These are phyloP conservation scores for Cephus pulcher DNA, from an alignment of 2,888 invertebrate genomes.

Conservation along the genomic window DNA sequence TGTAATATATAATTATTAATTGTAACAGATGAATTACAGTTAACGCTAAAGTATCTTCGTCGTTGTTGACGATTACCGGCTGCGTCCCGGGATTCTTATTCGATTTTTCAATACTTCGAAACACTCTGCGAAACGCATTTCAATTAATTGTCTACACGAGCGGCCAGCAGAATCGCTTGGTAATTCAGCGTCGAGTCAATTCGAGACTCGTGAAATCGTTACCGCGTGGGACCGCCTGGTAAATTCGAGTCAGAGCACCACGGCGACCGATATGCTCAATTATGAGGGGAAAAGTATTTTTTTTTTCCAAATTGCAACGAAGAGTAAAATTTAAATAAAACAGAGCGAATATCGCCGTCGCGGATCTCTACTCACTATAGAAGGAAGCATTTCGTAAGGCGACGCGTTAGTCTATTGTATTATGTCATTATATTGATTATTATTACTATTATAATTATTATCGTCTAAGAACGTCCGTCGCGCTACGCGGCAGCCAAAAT, in stretches of 20 bases:
- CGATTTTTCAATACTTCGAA: neutral
- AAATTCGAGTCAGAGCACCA: neutral
- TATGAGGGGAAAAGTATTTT: neutral
- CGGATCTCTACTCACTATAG: neutral
- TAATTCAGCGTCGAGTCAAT: neutral
- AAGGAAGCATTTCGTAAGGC: neutral
- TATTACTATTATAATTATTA: neutral
- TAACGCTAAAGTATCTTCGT: conserved; percentile 1
- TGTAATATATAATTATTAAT: conserved; percentile 38
- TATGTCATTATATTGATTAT: neutral
- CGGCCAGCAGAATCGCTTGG: neutral
- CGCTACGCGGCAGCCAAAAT: neutral
- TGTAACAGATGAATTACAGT: neutral
- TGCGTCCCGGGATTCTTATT: neutral
- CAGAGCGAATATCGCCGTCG: neutral
- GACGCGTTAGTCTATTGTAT: neutral
- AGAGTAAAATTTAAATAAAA: neutral
- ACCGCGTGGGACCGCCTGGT: neutral
- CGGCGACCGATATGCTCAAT: neutral
- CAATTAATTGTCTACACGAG: neutral
- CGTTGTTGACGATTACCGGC: neutral
- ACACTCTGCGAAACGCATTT: neutral
- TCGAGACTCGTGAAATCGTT: neutral
- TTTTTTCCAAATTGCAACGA: neutral
- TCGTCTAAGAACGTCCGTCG: neutral